These are phyloP conservation scores for Sarcophilus harrisii DNA, from an alignment of 2,797 vertebrate genomes.

Conservation along the genomic window DNA sequence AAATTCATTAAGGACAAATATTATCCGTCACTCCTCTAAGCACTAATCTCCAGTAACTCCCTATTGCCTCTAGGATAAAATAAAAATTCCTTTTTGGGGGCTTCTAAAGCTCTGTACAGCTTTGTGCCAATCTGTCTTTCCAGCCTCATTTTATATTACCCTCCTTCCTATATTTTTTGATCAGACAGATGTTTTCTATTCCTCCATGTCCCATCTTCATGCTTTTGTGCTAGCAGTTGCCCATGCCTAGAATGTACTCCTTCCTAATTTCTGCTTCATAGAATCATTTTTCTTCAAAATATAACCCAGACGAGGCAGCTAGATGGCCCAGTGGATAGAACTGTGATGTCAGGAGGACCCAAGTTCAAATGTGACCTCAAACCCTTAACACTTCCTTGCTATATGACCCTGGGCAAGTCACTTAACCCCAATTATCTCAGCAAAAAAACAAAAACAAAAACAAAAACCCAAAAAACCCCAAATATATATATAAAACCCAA, in stretches of 20 bases:
- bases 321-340: too few species aligned
- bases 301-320: background rate
- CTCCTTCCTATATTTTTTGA: background rate
- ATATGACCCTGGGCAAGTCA: too few species aligned
- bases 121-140: background rate
- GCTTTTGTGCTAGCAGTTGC: constrained; percentile 8
- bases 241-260: background rate
- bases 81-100: background rate
- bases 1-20: background rate
- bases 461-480: too few species aligned
- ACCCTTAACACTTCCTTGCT: too few species aligned
- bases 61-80: background rate
- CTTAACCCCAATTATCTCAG: too few species aligned
- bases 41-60: background rate
- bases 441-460: too few species aligned
- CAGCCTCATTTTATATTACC: background rate
- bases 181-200: background rate
- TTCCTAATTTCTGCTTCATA: background rate
- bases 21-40: background rate
- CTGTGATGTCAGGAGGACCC: too few species aligned
- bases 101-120: background rate
- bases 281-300: constrained; percentile 30
- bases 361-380: too few species aligned
- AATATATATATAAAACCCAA: too few species aligned
- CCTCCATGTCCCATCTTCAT: background rate